phyloP scores from a whole-genome alignment of 53 echinoderm and acorn worm genomes.

The Actinopyga echinites region DNA sequence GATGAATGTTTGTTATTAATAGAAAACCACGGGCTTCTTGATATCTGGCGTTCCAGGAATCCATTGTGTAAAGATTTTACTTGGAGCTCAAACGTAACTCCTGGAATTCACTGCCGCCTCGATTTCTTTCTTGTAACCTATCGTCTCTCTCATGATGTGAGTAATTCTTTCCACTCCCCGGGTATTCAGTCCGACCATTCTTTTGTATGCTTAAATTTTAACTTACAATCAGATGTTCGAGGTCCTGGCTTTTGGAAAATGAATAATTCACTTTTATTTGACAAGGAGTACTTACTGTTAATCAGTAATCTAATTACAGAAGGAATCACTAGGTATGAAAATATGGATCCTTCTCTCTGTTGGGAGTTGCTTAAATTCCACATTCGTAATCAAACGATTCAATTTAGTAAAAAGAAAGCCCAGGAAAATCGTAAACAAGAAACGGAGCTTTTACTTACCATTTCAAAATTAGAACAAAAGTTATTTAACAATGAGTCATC shows the following conservation, averaged over 20 bases:
- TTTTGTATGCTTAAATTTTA: too few relatives aligned
- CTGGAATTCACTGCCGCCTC: not conserved
- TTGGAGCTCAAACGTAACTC: slow-evolving; percentile 11
- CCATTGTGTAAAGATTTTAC: not conserved
- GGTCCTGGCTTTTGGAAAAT: too few relatives aligned
- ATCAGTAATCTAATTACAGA: not conserved
- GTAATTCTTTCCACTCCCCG: not conserved
- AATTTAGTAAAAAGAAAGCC: slow-evolving; percentile 14
- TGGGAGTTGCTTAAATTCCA: slow-evolving; percentile 35
- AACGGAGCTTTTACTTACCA: not conserved
- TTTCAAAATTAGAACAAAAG: not conserved
- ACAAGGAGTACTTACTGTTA: too few relatives aligned
- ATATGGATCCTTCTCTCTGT: not conserved
- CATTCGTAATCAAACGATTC: not conserved
- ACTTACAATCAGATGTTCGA: too few relatives aligned
- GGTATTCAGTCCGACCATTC: not conserved
- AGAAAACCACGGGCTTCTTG: not conserved
- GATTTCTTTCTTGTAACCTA: slow-evolving; percentile 11
- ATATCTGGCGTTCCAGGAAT: slow-evolving; percentile 30
- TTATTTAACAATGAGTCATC: not conserved
- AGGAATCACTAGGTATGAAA: not conserved
- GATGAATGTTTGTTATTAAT: not conserved
- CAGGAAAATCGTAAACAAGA: not conserved
- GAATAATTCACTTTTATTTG: too few relatives aligned
- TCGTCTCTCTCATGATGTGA: not conserved